Evolutionary conservation across 2,113 vertebrate species (phyloP).

Genomic region (Ibidorhyncha struthersii): DNA sequence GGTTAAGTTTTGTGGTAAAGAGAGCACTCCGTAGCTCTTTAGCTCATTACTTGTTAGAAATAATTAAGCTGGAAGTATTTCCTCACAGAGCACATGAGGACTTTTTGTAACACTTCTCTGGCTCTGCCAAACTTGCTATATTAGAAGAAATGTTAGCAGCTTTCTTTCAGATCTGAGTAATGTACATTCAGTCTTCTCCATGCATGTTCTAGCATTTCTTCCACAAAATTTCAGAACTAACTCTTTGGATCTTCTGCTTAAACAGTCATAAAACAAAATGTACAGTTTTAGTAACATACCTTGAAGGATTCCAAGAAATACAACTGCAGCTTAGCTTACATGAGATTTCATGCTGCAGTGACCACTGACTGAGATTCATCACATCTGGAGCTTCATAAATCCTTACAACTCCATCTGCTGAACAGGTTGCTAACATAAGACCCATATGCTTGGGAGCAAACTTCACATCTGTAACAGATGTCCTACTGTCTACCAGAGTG

Average conservation of each 20-base stretch:
- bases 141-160: not conserved
- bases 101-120: not conserved
- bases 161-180: not conserved
- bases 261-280: not conserved
- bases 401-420: conserved; percentile 93
- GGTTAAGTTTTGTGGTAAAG: not conserved
- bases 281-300: conserved; percentile 71
- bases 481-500: conserved; percentile 96
- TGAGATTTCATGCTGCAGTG: conserved; percentile 95
- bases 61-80: not conserved
- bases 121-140: not conserved
- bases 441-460: conserved; percentile 99
- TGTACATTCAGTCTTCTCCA: not conserved
- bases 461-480: conserved; percentile 97
- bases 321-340: conserved; percentile 98
- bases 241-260: not conserved
- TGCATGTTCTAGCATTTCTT: not conserved
- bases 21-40: not conserved
- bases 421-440: conserved; percentile 95
- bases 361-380: conserved; percentile 99
- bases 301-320: conserved; percentile 98
- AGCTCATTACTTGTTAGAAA: not conserved
- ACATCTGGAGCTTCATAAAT: conserved; percentile 97
- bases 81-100: not conserved
- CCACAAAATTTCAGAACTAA: not conserved